Base-by-base conservation (phyloP, 2,113 vertebrate species). In the Cisticola juncidis region DNA sequence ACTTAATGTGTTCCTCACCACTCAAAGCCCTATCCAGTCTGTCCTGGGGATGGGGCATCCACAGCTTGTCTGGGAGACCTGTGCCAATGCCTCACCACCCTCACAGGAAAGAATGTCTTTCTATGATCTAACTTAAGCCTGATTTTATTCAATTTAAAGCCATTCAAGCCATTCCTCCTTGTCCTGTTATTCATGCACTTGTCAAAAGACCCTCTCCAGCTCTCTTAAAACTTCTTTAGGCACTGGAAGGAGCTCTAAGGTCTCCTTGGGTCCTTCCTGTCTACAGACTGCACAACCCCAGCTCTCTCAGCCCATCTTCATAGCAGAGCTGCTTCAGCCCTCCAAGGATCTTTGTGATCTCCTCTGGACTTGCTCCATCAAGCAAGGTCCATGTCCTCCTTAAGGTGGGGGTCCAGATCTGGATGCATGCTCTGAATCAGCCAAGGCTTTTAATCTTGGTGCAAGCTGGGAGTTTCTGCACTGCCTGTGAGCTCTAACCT, bases 351-450 rank as follows among this genome's bases (percentile, higher is more conserved):
- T 68, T 81, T n/a, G 15, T 68, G n/a, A 28, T 60, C 15, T 64
- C 50, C 14, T 72, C 42, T 68, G 13, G 53, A 68, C 33, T 51
- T 45, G 28, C 6, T 35, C 20, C 47, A 65, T 18, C 36, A 58
- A 76, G 21, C 22, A 38, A 20, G 28, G 22, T 58, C 42, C 33
- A 22, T 13, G 3, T 68, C 38, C 38, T 68, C 40, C 50, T n/a
- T 47, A 4, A 18, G 9, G 12, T 38, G n/a, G 6, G 9, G 23
- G 2, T n/a, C 20, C 45, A 74, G 11, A 68, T n/a, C 20, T 53
- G 28, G 14, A 33, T 58, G 7, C 23, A 38, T 0, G 0, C 9
- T n/a, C 25, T 58, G 56, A 45, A 12, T 50, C 38, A 54, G 20
- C 54, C 38, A 50, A 57, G 20, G 38, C 18, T 79, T 81, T 81